Conservation (phyloP, 2,113 vertebrate species). For the Leptosomus discolor region DNA sequence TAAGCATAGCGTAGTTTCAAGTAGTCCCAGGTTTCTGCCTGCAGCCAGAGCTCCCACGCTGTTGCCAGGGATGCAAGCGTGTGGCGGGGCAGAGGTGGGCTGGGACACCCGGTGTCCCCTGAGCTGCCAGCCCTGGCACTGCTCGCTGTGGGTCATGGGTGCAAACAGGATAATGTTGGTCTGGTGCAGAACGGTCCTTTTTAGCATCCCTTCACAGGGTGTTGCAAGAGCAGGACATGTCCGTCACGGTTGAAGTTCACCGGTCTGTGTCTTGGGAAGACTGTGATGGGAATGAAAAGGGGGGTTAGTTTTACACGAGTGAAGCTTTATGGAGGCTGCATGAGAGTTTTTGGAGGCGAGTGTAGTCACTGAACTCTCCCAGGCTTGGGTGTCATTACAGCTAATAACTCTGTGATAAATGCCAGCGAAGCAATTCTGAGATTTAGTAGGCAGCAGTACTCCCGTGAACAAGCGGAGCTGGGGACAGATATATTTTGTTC, state of each 20-base stretch:
- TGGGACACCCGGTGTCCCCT: background rate
- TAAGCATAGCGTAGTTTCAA: background rate
- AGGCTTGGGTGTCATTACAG: background rate
- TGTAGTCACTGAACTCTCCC: background rate
- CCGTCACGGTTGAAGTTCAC: accelerated
- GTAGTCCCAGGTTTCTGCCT: background rate
- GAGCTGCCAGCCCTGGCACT: background rate
- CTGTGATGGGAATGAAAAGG: background rate
- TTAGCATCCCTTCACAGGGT: background rate
- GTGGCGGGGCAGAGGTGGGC: background rate
- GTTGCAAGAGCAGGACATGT: accelerated
- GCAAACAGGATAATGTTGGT: accelerated
- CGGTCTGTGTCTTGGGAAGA: background rate
- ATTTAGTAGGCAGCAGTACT: background rate
- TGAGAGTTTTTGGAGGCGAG: background rate
- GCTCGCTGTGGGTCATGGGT: accelerated
- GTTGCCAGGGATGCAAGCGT: accelerated
- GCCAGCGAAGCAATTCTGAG: background rate
- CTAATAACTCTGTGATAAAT: background rate
- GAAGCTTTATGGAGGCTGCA: background rate
- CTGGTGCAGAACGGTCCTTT: background rate
- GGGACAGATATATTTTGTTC: background rate
- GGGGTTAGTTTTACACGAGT: background rate
- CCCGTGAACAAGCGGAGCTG: background rate
- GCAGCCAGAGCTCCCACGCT: background rate